These are phyloP conservation scores for Ancistrus triradiatus DNA, from an alignment of 2,113 vertebrate genomes.

Conservation along the genomic window DNA sequence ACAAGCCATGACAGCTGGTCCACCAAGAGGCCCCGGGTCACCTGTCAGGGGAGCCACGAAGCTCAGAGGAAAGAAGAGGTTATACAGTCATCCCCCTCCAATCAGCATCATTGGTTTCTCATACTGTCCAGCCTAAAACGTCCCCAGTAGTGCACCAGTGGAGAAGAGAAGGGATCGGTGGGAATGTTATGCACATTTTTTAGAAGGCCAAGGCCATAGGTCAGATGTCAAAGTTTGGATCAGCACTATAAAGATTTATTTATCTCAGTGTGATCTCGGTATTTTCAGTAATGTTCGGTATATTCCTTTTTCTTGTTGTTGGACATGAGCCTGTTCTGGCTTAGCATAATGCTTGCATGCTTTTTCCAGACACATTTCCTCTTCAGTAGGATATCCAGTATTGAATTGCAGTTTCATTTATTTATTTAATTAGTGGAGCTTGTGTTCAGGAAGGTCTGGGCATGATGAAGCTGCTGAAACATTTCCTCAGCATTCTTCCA, in stretches of 20 bases:
- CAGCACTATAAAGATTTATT: too few relatives aligned
- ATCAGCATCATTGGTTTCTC: constrained; percentile 27
- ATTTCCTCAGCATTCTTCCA: constrained; percentile 26
- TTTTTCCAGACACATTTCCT: constrained; percentile 46
- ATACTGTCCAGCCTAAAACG: constrained; percentile 26
- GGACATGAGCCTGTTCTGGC: constrained; percentile 22
- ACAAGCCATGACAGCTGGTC: constrained; percentile 63
- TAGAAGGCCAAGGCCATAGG: constrained; percentile 13
- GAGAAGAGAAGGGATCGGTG: constrained; percentile 14
- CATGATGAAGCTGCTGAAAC: constrained; percentile 24
- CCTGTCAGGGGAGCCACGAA: constrained; percentile 42
- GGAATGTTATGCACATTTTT: constrained; percentile 30
- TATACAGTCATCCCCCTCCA: constrained; percentile 38
- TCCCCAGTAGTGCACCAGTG: constrained; percentile 8
- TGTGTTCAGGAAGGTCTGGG: constrained; percentile 30
- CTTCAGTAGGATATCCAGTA: constrained; percentile 40
- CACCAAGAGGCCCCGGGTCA: constrained; percentile 48
- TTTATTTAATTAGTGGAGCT: constrained; percentile 43
- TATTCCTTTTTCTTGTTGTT: too few relatives aligned
- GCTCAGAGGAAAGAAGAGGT: constrained; percentile 60
- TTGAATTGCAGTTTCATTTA: constrained; percentile 42
- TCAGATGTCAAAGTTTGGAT: constrained; percentile 13
- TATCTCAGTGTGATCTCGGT: too few relatives aligned
- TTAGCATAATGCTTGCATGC: constrained; percentile 36
- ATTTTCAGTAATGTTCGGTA: not conserved